Evolutionary conservation across 2,797 vertebrate species (phyloP).

Genomic region (Urosaurus nigricauda): DNA sequence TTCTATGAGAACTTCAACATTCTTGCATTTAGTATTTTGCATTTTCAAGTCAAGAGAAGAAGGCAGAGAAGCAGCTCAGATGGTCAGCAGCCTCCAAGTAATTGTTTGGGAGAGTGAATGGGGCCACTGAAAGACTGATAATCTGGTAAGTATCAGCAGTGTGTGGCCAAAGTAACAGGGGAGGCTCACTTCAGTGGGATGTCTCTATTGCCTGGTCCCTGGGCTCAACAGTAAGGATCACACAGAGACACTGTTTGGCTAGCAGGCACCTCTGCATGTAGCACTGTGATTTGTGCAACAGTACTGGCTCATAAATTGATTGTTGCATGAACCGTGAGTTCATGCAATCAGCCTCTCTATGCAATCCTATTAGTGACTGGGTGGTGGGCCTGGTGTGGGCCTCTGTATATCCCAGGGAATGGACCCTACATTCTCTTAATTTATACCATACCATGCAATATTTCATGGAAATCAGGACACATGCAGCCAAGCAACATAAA

Average conservation of each 20-base stretch:
- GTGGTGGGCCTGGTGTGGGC: neutral
- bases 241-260: neutral
- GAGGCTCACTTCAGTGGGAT: no score
- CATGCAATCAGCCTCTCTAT: no score
- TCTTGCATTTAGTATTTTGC: neutral
- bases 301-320: neutral
- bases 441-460: neutral
- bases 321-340: neutral
- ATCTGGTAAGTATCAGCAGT: no score
- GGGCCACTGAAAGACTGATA: neutral
- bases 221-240: neutral
- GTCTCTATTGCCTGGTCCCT: no score
- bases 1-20: neutral
- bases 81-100: neutral
- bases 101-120: neutral
- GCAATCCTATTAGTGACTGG: neutral
- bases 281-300: neutral
- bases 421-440: neutral
- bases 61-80: neutral
- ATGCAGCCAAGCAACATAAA: no score
- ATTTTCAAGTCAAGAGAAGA: neutral
- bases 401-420: neutral
- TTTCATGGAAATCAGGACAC: no score
- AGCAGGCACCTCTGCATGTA: no score
- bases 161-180: no score